Conservation (phyloP, 2,113 vertebrate genomes). For the Damaliscus lunatus region DNA sequence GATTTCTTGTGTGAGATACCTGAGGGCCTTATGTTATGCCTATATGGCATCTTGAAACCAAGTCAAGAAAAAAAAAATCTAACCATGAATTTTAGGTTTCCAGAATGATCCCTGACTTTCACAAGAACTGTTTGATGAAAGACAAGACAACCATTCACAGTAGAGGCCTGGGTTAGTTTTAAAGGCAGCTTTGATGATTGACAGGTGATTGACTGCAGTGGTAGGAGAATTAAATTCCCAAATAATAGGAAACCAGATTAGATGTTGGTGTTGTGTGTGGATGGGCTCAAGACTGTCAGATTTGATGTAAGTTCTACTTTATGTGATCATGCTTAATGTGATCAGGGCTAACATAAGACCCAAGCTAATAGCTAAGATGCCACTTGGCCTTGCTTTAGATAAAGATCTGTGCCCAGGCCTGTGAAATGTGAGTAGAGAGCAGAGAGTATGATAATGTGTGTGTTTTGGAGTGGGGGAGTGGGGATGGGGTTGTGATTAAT, state of each 20-base stretch:
- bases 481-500: background rate
- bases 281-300: background rate
- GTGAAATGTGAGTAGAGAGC: conserved; percentile 1
- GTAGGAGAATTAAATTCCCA: conserved; percentile 31
- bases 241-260: conserved; percentile 13
- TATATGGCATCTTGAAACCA: background rate
- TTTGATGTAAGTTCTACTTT: background rate
- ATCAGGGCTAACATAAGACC: background rate
- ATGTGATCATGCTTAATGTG: background rate
- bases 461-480: background rate
- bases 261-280: background rate
- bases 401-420: background rate
- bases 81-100: conserved; percentile 15
- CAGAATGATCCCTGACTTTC: background rate
- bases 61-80: background rate
- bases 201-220: background rate
- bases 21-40: background rate
- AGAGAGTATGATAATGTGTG: background rate
- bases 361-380: background rate
- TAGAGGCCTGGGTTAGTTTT: background rate
- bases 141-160: background rate
- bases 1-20: background rate
- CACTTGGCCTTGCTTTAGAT: background rate
- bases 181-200: conserved; percentile 1
- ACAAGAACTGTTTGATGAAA: background rate